These are phyloP conservation scores for Anas platyrhynchos DNA, from an alignment of 2,113 vertebrate species.

Conservation along the genomic window DNA sequence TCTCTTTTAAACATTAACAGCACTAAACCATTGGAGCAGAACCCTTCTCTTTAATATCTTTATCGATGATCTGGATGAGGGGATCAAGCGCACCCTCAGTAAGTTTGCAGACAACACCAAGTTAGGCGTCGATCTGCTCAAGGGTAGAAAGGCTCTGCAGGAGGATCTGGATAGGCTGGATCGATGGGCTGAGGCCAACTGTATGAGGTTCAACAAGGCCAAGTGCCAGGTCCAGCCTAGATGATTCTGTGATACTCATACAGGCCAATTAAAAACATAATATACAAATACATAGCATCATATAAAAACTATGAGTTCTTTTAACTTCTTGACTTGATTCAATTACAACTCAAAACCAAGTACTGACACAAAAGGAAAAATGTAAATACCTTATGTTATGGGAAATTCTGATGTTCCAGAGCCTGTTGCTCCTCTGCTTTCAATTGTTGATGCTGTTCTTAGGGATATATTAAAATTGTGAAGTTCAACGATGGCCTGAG, in stretches of 20 bases:
- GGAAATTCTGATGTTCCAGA: neutral
- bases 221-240: no score
- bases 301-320: neutral
- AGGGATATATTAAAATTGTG: neutral
- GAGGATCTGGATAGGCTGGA: no score
- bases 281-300: neutral
- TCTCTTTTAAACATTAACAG: neutral
- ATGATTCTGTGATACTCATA: neutral
- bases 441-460: neutral
- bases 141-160: no score
- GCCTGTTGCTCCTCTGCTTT: neutral
- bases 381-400: neutral
- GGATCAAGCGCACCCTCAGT: no score
- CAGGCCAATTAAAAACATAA: neutral
- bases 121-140: no score
- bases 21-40: neutral
- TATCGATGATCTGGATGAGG: no score
- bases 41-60: neutral
- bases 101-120: no score
- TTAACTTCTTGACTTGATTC: neutral
- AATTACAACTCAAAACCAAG: neutral
- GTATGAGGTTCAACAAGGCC: no score
- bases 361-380: neutral
- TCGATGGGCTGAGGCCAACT: no score
- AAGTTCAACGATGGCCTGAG: neutral